Base-by-base conservation (phyloP, 2,888 invertebrate genomes). In the Agonum fuliginosum region DNA sequence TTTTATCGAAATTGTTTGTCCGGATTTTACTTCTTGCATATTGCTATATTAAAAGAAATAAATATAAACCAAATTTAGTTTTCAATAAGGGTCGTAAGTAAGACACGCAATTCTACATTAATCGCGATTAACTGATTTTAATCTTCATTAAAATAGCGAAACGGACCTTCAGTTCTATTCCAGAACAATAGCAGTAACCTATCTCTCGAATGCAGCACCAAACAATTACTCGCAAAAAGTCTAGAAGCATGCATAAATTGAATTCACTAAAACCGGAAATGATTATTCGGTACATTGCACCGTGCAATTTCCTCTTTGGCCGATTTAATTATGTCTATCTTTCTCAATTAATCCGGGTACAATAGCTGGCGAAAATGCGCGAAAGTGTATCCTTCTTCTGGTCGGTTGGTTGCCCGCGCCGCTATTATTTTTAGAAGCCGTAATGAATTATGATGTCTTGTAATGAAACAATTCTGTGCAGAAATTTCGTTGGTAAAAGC, bases 241-340 rank as follows among this genome's bases (percentile, higher is more conserved):
- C 22, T n/a, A 51, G 20, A 51, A n/a, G 2, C 22, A n/a, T 51
- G 51, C 51, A 51, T 51, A 51, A 72, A 78, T 22, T n/a, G 22
- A 51, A 51, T 22, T 22, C 51, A 20, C 10, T 51, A n/a, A 8
- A 37, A 51, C 51, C 62, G 70, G 69, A 62, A 76, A 69, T 78
- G 74, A 78, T 78, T 78, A 78, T 48, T 46, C 74, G 72, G 20
- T 30, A 72, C 34, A 46, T 51, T 54, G 51, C 51, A 34, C 19
- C 54, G 10, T 54, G 51, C 51, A 34, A 72, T 72, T 72, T 51
- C 72, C 72, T 51, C 34, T 34, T 19, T 30, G 27, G 17, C 48
- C 72, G 51, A 72, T 54, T 72, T 72, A 51, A 72, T 34, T 72
- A 72, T 30, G 22, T 10, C 46, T 72, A 34, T 72, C 34, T 54